These are phyloP conservation scores for Lycaon pictus DNA, from an alignment of 2,113 vertebrate species.

Conservation along the genomic window DNA sequence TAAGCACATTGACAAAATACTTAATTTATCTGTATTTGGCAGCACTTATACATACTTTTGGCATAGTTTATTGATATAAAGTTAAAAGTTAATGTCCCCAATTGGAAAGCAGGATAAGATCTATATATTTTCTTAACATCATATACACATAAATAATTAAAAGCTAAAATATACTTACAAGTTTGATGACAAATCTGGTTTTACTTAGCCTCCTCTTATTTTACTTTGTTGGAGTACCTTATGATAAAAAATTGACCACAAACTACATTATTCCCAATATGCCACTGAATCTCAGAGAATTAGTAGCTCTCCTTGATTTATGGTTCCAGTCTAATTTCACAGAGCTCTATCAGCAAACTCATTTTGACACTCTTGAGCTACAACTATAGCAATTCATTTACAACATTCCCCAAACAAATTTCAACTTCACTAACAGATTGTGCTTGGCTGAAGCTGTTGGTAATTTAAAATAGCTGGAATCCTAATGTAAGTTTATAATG, in stretches of 20 bases:
- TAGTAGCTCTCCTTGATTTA: constrained; percentile 12
- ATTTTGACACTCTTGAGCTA: constrained; percentile 31
- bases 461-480: constrained; percentile 71
- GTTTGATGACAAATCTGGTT: neutral
- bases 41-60: neutral
- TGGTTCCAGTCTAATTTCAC: neutral
- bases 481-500: constrained; percentile 74
- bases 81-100: neutral
- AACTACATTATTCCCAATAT: neutral
- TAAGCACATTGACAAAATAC: neutral
- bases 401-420: constrained; percentile 71
- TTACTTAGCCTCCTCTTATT: neutral
- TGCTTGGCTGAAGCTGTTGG: constrained; percentile 45
- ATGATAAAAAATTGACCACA: neutral
- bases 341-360: constrained; percentile 39
- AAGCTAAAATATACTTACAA: neutral
- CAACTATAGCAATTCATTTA: constrained; percentile 55
- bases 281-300: neutral
- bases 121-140: neutral
- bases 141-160: neutral
- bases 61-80: neutral
- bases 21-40: neutral
- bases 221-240: neutral
- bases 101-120: neutral
- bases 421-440: constrained; percentile 67